phyloP scores from a whole-genome alignment of 1,140 invertebrate species.

The Pentalonia nigronervosa region DNA sequence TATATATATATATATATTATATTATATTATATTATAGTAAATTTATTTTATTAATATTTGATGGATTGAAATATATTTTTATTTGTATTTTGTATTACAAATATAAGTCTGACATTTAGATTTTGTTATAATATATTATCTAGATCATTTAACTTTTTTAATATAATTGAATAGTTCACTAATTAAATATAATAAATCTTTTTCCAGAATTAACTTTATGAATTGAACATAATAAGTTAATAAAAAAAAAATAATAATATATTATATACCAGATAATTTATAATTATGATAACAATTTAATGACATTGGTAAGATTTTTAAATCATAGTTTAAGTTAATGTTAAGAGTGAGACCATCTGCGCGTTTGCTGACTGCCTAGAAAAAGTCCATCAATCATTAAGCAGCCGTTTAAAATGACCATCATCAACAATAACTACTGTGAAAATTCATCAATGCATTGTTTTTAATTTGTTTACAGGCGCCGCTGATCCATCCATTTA shows the following conservation, averaged over 20 bases:
- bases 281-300: neutral
- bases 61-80: neutral
- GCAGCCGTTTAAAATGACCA: slow-evolving; percentile 53
- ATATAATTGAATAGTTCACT: neutral
- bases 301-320: neutral
- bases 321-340: slow-evolving; percentile 13
- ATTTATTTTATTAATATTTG: neutral
- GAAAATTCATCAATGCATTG: slow-evolving; percentile 53
- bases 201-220: neutral
- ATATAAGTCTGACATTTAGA: neutral
- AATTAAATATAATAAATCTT: neutral
- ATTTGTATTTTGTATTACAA: neutral
- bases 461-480: slow-evolving; percentile 58
- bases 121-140: neutral
- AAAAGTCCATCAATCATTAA: slow-evolving; percentile 31
- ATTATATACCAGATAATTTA: neutral
- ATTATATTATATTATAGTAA: too few relatives aligned
- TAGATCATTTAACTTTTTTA: neutral
- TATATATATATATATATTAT: neutral
- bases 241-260: too few relatives aligned
- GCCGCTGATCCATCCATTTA: slow-evolving; percentile 55
- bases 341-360: slow-evolving; percentile 27
- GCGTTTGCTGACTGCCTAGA: slow-evolving; percentile 46
- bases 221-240: too few relatives aligned
- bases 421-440: slow-evolving; percentile 46